Percentiles rank a stretch among this genome's conserved stretches.
These are phyloP conservation scores for Spilogale gracilis DNA, from an alignment of 2,113 vertebrate species.

Conservation along the genomic window DNA sequence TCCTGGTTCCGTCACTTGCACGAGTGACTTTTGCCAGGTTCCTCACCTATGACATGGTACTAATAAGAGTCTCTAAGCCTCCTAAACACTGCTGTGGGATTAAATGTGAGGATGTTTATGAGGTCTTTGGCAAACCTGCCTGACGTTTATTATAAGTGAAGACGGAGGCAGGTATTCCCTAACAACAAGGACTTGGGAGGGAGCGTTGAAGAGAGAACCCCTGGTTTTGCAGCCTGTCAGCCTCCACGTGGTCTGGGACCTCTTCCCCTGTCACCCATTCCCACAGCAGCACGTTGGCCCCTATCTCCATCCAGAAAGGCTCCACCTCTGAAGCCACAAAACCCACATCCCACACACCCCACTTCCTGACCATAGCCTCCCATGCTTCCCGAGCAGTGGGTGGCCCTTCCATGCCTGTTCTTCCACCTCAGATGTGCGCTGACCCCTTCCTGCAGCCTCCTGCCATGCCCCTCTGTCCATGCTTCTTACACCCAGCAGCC, in stretches of 20 bases:
- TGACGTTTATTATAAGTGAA: too few relatives aligned
- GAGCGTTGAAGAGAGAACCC: neutral
- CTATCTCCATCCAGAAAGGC: neutral
- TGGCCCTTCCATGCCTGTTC: neutral
- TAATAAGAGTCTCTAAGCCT: neutral
- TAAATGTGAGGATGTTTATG: rapidly evolving
- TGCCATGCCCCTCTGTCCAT: neutral
- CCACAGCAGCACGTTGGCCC: neutral
- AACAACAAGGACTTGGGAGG: too few relatives aligned
- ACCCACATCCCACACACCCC: neutral
- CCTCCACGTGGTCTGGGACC: neutral
- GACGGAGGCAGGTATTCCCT: neutral
- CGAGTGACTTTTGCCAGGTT: too few relatives aligned
- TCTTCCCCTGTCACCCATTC: rapidly evolving
- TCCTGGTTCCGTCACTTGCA: neutral
- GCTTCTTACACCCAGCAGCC: neutral
- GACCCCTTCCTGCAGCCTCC: neutral
- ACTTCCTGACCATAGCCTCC: constrained; percentile 35
- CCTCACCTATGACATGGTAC: neutral
- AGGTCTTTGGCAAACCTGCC: neutral
- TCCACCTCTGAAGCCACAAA: neutral
- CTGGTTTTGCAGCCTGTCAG: neutral
- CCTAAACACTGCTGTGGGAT: neutral
- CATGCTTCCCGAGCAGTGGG: neutral
- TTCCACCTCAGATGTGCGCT: neutral